Evolutionary conservation across 1,140 invertebrate species (phyloP).

Genomic region (Heliothis subflexa): DNA sequence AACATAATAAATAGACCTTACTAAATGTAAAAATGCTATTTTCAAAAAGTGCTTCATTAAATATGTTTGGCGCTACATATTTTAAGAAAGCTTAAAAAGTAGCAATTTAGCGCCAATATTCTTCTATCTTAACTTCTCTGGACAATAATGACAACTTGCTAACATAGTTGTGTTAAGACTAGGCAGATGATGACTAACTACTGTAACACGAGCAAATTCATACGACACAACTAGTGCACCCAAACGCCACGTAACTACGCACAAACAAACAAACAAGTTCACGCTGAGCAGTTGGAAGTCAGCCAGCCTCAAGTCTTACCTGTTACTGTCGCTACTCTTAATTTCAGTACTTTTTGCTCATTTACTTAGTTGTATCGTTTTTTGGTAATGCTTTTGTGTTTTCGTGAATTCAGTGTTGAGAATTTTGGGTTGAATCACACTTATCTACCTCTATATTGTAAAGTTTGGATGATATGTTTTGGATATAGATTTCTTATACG

Average conservation of each 20-base stretch:
- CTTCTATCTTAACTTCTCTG: too few relatives aligned
- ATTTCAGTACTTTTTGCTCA: conserved; percentile 15
- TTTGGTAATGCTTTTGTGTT: background rate
- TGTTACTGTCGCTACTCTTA: conserved; percentile 38
- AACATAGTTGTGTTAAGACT: too few relatives aligned
- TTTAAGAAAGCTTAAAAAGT: too few relatives aligned
- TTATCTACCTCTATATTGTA: too few relatives aligned
- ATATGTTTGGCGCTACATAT: too few relatives aligned
- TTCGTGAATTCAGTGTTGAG: background rate
- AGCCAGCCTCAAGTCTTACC: conserved; percentile 17
- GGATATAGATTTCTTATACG: too few relatives aligned
- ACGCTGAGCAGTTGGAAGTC: conserved; percentile 11
- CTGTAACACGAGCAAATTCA: background rate
- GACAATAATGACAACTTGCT: too few relatives aligned
- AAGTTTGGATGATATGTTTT: background rate
- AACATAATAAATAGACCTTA: too few relatives aligned
- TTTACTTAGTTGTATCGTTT: conserved; percentile 2
- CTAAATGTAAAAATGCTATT: too few relatives aligned
- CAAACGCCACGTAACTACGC: background rate
- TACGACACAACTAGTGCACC: background rate
- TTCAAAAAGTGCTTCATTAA: too few relatives aligned
- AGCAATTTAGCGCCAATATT: too few relatives aligned
- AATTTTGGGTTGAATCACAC: background rate
- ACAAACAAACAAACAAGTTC: conserved; percentile 6
- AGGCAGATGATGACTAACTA: background rate